A percentile compares a stretch with the other conserved stretches of the same genome.
These are phyloP conservation scores for Mycetomoellerius zeteki DNA, from an alignment of 1,140 invertebrate species.

Conservation along the genomic window DNA sequence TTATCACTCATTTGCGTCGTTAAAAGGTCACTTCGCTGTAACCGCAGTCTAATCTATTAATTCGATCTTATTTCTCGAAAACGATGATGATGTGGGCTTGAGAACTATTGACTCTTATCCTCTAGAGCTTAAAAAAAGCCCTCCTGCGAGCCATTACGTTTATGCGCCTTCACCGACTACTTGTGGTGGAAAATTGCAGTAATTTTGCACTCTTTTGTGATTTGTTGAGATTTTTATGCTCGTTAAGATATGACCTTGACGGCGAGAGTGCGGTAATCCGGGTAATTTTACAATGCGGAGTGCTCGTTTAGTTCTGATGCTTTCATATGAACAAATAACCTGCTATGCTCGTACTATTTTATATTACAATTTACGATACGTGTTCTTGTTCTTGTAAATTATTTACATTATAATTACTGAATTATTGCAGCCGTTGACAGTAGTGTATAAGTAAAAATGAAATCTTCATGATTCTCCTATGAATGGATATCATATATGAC, in stretches of 20 bases:
- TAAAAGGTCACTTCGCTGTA: conserved; percentile 2
- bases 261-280: conserved; percentile 16
- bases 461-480: not conserved
- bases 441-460: not conserved
- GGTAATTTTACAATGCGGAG: not conserved
- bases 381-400: not conserved
- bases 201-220: conserved; percentile 37
- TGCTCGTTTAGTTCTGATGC: not conserved
- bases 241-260: conserved; percentile 39
- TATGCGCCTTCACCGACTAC: not conserved
- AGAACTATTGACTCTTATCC: not conserved
- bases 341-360: not conserved
- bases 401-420: conserved; percentile 26
- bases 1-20: conserved; percentile 4
- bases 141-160: not conserved
- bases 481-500: not conserved
- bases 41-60: not conserved
- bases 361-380: conserved; percentile 10
- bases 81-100: not conserved
- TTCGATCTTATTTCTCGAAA: conserved; percentile 41
- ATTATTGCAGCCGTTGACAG: not conserved
- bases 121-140: conserved; percentile 9
- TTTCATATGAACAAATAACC: conserved; percentile 4
- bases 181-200: conserved; percentile 54
- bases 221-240: conserved; percentile 43